Evolutionary conservation across 2,113 vertebrate species (phyloP).

Genomic region (Rostratula benghalensis): DNA sequence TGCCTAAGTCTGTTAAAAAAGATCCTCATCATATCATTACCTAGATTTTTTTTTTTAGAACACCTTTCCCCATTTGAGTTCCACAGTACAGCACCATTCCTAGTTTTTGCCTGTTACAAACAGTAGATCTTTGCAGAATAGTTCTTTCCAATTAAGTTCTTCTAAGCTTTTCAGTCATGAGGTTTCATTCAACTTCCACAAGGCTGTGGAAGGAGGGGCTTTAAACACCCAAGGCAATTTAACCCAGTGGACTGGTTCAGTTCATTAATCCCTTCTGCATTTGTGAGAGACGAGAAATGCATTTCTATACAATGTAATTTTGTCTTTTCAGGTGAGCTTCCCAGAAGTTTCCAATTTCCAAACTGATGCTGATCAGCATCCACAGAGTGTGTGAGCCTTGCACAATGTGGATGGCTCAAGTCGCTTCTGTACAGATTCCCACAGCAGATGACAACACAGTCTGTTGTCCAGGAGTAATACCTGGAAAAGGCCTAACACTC

Average conservation of each 20-base stretch:
- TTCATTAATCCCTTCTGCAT: slow-evolving; percentile 51
- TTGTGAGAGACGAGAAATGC: slow-evolving; percentile 28
- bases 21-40: background rate
- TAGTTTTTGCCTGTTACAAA: background rate
- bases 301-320: background rate
- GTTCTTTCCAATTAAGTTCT: background rate
- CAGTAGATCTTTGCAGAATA: background rate
- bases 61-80: background rate
- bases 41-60: background rate
- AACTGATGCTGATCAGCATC: background rate
- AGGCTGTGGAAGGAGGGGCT: background rate
- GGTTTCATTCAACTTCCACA: background rate
- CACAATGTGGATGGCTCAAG: background rate
- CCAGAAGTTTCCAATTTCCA: background rate
- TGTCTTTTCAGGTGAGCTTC: background rate
- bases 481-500: background rate
- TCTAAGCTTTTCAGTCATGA: background rate
- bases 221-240: background rate
- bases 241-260: slow-evolving; percentile 10
- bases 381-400: background rate
- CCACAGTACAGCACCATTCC: background rate
- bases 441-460: background rate
- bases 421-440: background rate
- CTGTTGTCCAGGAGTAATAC: background rate
- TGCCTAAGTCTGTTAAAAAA: background rate